These are phyloP conservation scores for Drosophila colorata DNA, from an alignment of 2,888 invertebrate genomes.

Conservation along the genomic window DNA sequence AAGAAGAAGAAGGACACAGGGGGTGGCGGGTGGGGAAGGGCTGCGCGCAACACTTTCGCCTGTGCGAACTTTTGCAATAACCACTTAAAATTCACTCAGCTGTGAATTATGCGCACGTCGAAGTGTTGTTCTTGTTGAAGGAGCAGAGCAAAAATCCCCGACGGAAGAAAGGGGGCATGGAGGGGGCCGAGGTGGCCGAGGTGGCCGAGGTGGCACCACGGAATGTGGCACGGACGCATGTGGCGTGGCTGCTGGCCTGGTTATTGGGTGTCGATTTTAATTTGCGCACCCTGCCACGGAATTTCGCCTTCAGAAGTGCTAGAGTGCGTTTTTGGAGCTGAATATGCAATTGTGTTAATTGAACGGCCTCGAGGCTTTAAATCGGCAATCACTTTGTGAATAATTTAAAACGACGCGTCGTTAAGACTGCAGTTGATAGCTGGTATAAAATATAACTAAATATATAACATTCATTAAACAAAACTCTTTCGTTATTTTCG, in stretches of 20 bases:
- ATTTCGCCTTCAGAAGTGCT: conserved; percentile 1
- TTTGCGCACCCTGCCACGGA: conserved; percentile 40
- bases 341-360: conserved; percentile 37
- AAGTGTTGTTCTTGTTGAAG: conserved; percentile 81
- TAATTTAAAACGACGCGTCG: neutral
- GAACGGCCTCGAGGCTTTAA: conserved; percentile 15
- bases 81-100: conserved; percentile 84
- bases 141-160: conserved; percentile 30
- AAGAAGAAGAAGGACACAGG: neutral
- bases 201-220: neutral
- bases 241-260: conserved; percentile 54
- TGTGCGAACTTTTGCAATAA: conserved; percentile 81
- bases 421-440: neutral
- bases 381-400: neutral
- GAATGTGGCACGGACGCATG: conserved; percentile 64
- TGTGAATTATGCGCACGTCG: conserved; percentile 82
- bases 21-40: neutral
- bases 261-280: conserved; percentile 67
- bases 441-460: no score
- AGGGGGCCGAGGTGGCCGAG: neutral
- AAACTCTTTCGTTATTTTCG: no score
- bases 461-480: no score
- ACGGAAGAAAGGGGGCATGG: neutral
- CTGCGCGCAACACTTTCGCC: conserved; percentile 73
- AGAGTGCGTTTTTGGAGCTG: conserved; percentile 5